Percentiles rank a stretch among this genome's conserved stretches.
phyloP scores from a whole-genome alignment of 2,888 invertebrate genomes.

The Eurytoma californica region DNA sequence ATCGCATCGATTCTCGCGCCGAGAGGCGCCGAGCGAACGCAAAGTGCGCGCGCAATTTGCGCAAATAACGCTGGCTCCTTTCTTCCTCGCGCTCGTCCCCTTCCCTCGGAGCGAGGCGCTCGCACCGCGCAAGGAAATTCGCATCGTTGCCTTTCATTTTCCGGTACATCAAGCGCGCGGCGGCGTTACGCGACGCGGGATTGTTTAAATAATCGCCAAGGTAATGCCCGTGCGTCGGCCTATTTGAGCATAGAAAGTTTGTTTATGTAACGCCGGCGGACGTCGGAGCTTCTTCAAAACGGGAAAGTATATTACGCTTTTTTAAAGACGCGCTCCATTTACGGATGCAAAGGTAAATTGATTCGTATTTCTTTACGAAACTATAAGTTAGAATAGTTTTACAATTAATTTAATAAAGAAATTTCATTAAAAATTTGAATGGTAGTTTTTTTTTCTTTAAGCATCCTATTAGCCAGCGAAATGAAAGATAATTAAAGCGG shows the following conservation, averaged over 20 bases:
- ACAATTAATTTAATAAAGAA: too few species aligned
- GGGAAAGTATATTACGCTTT: too few species aligned
- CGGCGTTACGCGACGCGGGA: background rate
- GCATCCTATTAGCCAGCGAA: too few species aligned
- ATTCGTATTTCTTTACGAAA: too few species aligned
- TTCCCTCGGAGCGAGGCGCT: slow-evolving; percentile 40
- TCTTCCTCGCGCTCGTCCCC: background rate
- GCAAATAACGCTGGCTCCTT: slow-evolving; percentile 57
- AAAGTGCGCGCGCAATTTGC: slow-evolving; percentile 56
- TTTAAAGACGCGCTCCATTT: background rate
- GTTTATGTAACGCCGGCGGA: too few species aligned
- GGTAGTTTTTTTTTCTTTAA: too few species aligned
- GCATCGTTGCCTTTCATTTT: slow-evolving; percentile 55
- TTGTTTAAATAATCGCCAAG: slow-evolving; percentile 46
- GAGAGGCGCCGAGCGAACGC: slow-evolving; percentile 31
- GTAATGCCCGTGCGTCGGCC: slow-evolving; percentile 9
- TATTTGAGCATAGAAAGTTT: too few species aligned
- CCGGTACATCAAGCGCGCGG: slow-evolving; percentile 39
- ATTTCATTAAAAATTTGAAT: too few species aligned
- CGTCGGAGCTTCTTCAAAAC: too few species aligned
- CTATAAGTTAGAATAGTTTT: too few species aligned
- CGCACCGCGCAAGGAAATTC: slow-evolving; percentile 51
- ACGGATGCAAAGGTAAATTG: background rate
- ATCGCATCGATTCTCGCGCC: slow-evolving; percentile 68
- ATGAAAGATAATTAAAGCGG: too few species aligned